Evolutionary conservation across 2,113 vertebrate genomes (phyloP), one percentile per base, ranked within the genome.

Genomic region (Potamarius usumacintae): DNA sequence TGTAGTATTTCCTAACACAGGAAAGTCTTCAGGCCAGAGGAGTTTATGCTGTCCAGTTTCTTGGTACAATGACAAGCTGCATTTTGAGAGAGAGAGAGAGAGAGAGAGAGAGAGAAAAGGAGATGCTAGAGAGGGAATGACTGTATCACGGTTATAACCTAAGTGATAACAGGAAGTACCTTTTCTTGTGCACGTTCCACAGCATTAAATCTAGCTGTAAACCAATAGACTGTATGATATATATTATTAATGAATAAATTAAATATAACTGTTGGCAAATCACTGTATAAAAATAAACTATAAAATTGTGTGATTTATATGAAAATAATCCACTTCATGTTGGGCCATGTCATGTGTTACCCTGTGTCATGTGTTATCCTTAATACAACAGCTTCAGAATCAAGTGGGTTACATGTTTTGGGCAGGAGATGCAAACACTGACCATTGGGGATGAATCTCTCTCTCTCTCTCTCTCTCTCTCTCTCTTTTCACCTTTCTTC

Each of bases 401-500:
- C 20, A 50, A 48, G 71, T 48, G 42, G 18, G 4, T 76, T 76
- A 50, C 20, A 76, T 50, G 72, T 22, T 76, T 76, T 50, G 4
- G 72, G 71, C 8, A 52, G 20, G 20, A 53, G 22, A 77, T 11
- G 4, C 18, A 14, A 25, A 10, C 25, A 77, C 4, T 50, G 48
- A 9, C 20, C 48, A 25, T 11, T 77, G 48, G 22, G 12, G 74
- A 77, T 77, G 48, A 52, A 77, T 65, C 53, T 79, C 42, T 71
- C 18, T 71, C 25, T 42, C 30, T 25, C 11, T 58, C 18, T 34
- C 78, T 57, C 22, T 34, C 14, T 65, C 53, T 79, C 42, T 71
- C 18, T 71, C 25, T 42, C 22, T 25, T 58, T 62, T 42, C 60
- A 34, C 55, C 72, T n/a, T 62, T 79, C 90, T 22, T 34, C 76